A percentile compares a stretch with the other conserved stretches of the same genome.
phyloP scores from a whole-genome alignment of 2,888 invertebrate species.

The Dichetophora obliterata region DNA sequence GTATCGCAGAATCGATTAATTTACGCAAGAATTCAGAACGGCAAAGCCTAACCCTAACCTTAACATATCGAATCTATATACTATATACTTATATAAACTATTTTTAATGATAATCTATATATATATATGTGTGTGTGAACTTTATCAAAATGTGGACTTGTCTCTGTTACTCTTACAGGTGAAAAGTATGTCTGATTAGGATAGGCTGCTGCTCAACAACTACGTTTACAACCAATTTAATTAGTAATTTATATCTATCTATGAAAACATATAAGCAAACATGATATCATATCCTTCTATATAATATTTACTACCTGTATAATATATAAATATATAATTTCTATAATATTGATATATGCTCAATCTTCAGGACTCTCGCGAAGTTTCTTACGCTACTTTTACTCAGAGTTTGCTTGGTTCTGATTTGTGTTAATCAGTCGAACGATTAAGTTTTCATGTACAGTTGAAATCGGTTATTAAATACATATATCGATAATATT shows the following conservation, averaged over 20 bases:
- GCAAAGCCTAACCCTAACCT: conserved; percentile 2
- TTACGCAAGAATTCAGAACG: not conserved
- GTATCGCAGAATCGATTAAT: not conserved
- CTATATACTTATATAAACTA: not conserved
- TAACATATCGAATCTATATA: conserved; percentile 39
- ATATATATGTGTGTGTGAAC: not conserved
- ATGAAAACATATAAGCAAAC: no score
- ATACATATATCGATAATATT: no score
- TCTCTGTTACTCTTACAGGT: conserved; percentile 60
- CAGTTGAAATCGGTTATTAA: no score
- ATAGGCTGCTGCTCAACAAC: conserved; percentile 36
- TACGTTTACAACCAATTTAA: conserved; percentile 4
- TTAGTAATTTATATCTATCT: conserved; percentile 16
- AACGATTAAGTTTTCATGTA: no score
- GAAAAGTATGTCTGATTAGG: conserved; percentile 58
- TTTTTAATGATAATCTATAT: not conserved
- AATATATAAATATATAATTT: conserved; percentile 3
- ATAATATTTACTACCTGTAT: no score
- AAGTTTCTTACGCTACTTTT: no score
- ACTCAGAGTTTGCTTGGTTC: no score
- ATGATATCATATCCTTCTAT: not conserved
- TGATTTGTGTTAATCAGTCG: no score
- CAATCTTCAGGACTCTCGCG: not conserved
- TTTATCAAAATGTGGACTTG: conserved; percentile 21
- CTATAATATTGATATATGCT: conserved; percentile 24